Evolutionary conservation across 2,113 vertebrate genomes (phyloP).

Genomic region (Mugil cephalus): DNA sequence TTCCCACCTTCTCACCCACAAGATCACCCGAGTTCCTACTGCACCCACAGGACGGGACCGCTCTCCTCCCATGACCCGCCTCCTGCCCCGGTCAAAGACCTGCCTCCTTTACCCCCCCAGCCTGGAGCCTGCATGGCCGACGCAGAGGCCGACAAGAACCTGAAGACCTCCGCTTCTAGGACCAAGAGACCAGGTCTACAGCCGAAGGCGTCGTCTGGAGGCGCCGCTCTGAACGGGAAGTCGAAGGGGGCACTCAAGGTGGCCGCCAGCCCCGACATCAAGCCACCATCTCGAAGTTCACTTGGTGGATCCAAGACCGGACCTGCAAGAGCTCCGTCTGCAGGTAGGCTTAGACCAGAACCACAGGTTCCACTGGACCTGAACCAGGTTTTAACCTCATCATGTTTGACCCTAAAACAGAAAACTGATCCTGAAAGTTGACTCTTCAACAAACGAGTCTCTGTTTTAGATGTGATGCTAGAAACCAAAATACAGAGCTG

Average conservation of each 20-base stretch:
- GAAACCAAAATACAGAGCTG: no score
- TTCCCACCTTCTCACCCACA: constrained; percentile 52
- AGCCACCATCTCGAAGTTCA: constrained; percentile 57
- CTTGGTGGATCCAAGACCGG: constrained; percentile 63
- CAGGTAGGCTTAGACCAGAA: constrained; percentile 51
- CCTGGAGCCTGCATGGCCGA: constrained; percentile 93
- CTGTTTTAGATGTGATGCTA: no score
- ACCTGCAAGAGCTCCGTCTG: constrained; percentile 41
- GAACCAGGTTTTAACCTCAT: no score
- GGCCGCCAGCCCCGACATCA: constrained; percentile 66
- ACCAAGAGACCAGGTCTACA: constrained; percentile 73
- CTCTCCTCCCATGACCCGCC: constrained; percentile 78
- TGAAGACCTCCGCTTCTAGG: constrained; percentile 45
- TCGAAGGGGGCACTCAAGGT: constrained; percentile 70
- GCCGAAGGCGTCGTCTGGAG: constrained; percentile 33
- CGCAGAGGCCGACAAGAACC: constrained; percentile 79
- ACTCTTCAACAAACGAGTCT: no score
- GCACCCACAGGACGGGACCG: constrained; percentile 5
- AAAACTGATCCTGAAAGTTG: no score
- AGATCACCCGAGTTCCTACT: constrained; percentile 48
- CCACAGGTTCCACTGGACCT: no score
- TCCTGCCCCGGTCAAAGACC: constrained; percentile 87
- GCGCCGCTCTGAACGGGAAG: constrained; percentile 52
- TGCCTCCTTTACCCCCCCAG: constrained; percentile 87
- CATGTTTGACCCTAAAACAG: no score